Evolutionary conservation across 2,113 vertebrate species (phyloP).

Genomic region (Seriola rivoliana): DNA sequence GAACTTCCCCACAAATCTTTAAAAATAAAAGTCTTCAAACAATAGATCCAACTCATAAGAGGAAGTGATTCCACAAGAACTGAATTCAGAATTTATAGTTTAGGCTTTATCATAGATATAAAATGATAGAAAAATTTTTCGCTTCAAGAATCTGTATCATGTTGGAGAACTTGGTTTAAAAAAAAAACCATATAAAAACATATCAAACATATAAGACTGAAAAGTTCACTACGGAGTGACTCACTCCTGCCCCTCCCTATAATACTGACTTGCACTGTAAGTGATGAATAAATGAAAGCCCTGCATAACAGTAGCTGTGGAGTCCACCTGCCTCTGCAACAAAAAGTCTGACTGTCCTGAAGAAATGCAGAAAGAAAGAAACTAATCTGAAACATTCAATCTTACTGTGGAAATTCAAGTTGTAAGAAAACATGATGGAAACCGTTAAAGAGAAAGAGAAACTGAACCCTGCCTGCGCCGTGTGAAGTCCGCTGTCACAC

Average conservation of each 20-base stretch:
- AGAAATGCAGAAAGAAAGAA: neutral
- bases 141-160: too few species aligned
- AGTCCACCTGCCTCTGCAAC: neutral
- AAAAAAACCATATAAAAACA: neutral
- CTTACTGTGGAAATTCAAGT: neutral
- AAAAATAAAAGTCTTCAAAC: neutral
- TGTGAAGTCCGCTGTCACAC: neutral
- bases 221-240: too few species aligned
- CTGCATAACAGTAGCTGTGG: neutral
- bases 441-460: neutral
- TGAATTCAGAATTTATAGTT: neutral
- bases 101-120: neutral
- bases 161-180: neutral
- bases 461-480: neutral
- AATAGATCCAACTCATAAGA: neutral
- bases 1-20: neutral
- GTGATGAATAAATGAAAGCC: neutral
- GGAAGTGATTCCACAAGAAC: neutral
- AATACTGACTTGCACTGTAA: neutral
- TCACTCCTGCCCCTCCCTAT: neutral
- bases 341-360: neutral
- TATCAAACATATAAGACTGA: too few species aligned
- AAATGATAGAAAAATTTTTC: neutral
- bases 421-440: neutral
- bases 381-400: neutral